Evolutionary conservation across 2,113 vertebrate species (phyloP).

Genomic region (Plectropomus leopardus): DNA sequence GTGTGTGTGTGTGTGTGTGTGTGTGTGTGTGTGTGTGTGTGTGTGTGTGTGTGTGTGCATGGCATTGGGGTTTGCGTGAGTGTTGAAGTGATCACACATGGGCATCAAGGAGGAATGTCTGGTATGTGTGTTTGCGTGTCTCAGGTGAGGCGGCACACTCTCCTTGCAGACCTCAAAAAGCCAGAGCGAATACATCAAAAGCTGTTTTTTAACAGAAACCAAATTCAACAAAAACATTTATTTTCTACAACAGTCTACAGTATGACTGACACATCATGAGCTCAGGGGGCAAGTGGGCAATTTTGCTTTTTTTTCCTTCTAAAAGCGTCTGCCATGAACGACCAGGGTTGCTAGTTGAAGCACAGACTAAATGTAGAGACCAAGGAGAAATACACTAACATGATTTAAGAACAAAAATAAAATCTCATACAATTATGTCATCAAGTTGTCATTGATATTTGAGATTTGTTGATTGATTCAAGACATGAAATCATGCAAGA

Average conservation of each 20-base stretch:
- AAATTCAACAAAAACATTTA: background rate
- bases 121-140: background rate
- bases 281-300: background rate
- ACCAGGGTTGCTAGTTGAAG: too few species aligned
- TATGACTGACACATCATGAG: slow-evolving; percentile 5
- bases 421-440: too few species aligned
- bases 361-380: too few species aligned
- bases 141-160: slow-evolving; percentile 9
- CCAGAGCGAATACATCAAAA: background rate
- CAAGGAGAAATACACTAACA: too few species aligned
- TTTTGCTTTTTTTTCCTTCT: too few species aligned
- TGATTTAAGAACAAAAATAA: too few species aligned
- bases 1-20: slow-evolving; percentile 12
- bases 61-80: background rate
- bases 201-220: background rate
- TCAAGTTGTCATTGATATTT: too few species aligned
- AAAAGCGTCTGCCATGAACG: too few species aligned
- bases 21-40: slow-evolving; percentile 8
- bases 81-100: slow-evolving; percentile 32
- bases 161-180: background rate
- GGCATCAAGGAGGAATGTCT: slow-evolving; percentile 29
- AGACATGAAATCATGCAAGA: too few species aligned
- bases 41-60: background rate
- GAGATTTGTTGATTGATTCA: too few species aligned
- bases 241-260: slow-evolving; percentile 17